Evolutionary conservation across 2,797 vertebrate species (phyloP).

Genomic region (Ptychadena robeensis): DNA sequence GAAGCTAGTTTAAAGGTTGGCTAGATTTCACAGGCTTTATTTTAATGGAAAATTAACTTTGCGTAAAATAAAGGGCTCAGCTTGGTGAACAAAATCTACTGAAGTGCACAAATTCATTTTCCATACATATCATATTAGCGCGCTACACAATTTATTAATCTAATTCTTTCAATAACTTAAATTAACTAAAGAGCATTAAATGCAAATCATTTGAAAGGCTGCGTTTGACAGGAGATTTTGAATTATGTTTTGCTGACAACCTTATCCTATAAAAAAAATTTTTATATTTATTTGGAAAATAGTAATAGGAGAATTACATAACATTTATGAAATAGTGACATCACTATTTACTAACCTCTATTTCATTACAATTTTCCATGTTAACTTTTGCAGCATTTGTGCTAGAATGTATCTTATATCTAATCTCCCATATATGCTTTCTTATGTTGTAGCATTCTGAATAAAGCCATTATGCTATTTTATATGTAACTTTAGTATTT

Average conservation of each 20-base stretch:
- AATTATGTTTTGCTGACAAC: background rate
- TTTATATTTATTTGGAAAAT: background rate
- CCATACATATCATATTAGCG: constrained; percentile 63
- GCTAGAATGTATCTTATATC: background rate
- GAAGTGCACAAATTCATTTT: constrained; percentile 70
- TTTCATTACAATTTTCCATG: background rate
- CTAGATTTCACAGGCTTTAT: constrained; percentile 65
- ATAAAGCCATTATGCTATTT: too few species aligned
- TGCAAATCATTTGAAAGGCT: constrained; percentile 64
- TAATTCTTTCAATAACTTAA: constrained; percentile 65
- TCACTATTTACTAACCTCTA: background rate
- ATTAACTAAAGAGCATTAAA: constrained; percentile 61
- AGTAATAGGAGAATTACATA: background rate
- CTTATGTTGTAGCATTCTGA: too few species aligned
- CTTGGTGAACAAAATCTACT: constrained; percentile 67
- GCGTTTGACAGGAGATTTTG: background rate
- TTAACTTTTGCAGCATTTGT: background rate
- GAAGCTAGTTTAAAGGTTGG: constrained; percentile 59
- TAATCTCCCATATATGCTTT: background rate
- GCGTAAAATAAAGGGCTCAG: constrained; percentile 66
- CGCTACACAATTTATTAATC: constrained; percentile 61
- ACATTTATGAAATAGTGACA: background rate
- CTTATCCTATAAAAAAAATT: background rate
- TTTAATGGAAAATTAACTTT: constrained; percentile 63
- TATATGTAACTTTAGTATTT: too few species aligned